Conservation (phyloP, 2,113 vertebrate species). For the Neodontobutis hainanensis region DNA sequence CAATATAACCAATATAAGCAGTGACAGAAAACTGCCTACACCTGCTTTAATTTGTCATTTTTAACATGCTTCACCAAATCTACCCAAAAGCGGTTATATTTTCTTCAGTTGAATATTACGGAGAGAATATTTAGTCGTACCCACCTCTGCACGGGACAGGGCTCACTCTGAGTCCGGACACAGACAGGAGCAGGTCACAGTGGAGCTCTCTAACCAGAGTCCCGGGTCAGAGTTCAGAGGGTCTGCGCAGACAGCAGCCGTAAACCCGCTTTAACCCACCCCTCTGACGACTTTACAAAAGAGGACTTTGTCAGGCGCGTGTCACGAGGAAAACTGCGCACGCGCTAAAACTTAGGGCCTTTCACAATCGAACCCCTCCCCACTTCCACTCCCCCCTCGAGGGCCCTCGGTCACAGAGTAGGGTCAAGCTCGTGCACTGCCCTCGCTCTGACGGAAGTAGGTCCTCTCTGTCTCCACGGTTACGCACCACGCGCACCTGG, state of each 20-base stretch:
- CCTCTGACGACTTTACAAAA: neutral
- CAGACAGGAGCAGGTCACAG: slow-evolving; percentile 12
- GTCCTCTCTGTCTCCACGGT: too few relatives aligned
- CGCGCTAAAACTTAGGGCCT: neutral
- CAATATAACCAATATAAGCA: too few relatives aligned
- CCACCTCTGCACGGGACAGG: neutral
- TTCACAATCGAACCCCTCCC: neutral
- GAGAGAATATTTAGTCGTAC: neutral
- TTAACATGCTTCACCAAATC: too few relatives aligned
- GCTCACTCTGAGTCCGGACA: neutral
- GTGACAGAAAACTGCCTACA: too few relatives aligned
- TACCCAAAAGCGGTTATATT: too few relatives aligned
- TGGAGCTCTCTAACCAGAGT: slow-evolving; percentile 6
- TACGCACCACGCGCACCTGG: too few relatives aligned
- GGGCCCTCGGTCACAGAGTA: too few relatives aligned
- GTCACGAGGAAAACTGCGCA: neutral
- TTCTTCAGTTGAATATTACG: too few relatives aligned
- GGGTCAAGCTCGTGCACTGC: too few relatives aligned
- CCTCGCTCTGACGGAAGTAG: too few relatives aligned
- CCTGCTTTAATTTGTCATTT: too few relatives aligned
- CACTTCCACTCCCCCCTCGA: too few relatives aligned
- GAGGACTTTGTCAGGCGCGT: neutral
- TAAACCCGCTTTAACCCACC: slow-evolving; percentile 1
- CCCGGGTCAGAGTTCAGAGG: slow-evolving; percentile 20
- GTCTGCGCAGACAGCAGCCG: slow-evolving; percentile 11